Base-by-base conservation (phyloP, 2,797 vertebrate genomes). In the Kryptopterus vitreolus region DNA sequence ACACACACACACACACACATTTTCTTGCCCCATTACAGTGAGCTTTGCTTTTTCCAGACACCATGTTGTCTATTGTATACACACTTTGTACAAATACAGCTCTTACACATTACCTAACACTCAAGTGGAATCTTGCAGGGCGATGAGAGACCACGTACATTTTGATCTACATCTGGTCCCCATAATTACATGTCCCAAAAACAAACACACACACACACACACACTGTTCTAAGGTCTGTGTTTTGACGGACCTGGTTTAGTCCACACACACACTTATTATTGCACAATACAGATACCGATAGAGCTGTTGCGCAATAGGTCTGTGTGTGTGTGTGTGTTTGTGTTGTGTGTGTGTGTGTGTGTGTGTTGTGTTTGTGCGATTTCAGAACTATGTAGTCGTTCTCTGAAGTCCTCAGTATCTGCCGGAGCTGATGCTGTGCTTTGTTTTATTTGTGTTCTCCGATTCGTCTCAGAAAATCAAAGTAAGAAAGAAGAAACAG, bases 71-170 rank as follows among this genome's bases (percentile, higher is more conserved):
- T 55, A 33, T 31, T 4, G 50, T 15, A 33, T 8, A 71, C 3
- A 53, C 48, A 33, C 48, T 11, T 33, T 4, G 12, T n/a, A 72
- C 31, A 55, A 72, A 72, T 72, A 57, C 24, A 72, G 31, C 70
- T 72, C 70, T 3, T 55, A 33, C 3, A 38, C 15, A 33, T 24
- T 57, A 73, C 70, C 22, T 55, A 52, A 73, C n/a, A n/a, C n/a
- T n/a, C n/a, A n/a, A n/a, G n/a, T n/a, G n/a, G 18, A 52, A 33
- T 29, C 46, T 7, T 9, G 1, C 20, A n/a, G 20, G 3, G 15
- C 46, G 50, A 69, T 48, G 8, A 50, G 16, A 48, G n/a, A n/a
- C 35, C 20, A 43, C 22, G 11, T 43, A 43, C 59, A 65, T 65
- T 38, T 12, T 20, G 20, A 20, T 63, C 31, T 20, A 35, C 16